Percentiles rank a stretch among this genome's conserved stretches.
These are phyloP conservation scores for Pterostichus madidus DNA, from an alignment of 2,888 invertebrate genomes.

Conservation along the genomic window DNA sequence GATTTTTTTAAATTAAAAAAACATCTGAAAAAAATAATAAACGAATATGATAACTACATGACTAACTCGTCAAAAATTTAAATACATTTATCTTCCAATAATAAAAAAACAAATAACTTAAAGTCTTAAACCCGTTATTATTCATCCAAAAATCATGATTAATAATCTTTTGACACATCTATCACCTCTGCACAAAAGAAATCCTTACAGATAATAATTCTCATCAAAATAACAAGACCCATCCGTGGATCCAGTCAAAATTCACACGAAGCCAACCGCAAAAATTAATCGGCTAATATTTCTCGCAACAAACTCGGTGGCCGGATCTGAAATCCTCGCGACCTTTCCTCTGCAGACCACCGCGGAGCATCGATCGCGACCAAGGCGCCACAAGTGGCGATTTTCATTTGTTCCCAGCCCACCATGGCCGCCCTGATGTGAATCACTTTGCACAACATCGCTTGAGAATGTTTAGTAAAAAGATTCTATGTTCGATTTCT, in stretches of 20 bases:
- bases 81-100: conserved; percentile 38
- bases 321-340: not conserved
- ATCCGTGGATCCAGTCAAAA: conserved; percentile 36
- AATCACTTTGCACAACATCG: conserved; percentile 48
- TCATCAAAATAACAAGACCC: conserved; percentile 36
- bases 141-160: conserved; percentile 40
- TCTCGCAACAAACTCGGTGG: conserved; percentile 47
- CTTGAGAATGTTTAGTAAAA: conserved; percentile 40
- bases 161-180: conserved; percentile 37
- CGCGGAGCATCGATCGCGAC: conserved; percentile 35
- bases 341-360: conserved; percentile 8
- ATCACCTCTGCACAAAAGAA: conserved; percentile 40
- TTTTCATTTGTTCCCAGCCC: conserved; percentile 38
- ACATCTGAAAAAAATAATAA: no score
- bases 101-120: conserved; percentile 30
- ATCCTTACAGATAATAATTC: conserved; percentile 12
- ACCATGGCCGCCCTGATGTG: conserved; percentile 15
- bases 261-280: conserved; percentile 50
- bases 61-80: conserved; percentile 20
- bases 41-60: not conserved
- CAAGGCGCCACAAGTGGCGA: conserved; percentile 49
- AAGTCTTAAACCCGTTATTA: conserved; percentile 31
- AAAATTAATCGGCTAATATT: conserved; percentile 51
- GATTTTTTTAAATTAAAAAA: no score
- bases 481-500: conserved; percentile 44